Conservation (phyloP, 2,113 vertebrate species). For the Lynx canadensis region DNA sequence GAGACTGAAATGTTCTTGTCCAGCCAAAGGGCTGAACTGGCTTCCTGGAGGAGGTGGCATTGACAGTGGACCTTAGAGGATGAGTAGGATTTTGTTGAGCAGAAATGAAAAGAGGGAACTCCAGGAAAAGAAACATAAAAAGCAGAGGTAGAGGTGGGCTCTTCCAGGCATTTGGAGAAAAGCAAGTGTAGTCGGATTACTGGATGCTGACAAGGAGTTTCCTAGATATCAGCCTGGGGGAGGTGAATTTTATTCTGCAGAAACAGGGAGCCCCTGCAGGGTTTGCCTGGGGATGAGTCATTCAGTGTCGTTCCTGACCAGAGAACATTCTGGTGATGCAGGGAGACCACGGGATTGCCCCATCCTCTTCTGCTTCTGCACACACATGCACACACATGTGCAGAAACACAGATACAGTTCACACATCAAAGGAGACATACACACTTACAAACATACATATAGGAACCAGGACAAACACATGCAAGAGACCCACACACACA, state of each 20-base stretch:
- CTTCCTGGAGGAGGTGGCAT: background rate
- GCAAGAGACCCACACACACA: background rate
- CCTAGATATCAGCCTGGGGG: background rate
- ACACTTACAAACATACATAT: too few species aligned
- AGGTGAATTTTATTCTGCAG: background rate
- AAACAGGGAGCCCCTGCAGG: background rate
- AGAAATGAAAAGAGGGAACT: background rate
- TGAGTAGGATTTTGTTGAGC: background rate
- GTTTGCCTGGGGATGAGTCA: background rate
- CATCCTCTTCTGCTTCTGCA: background rate
- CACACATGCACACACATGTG: background rate
- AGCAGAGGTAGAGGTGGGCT: background rate
- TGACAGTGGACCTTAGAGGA: background rate
- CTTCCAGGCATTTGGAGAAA: background rate
- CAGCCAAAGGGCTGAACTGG: background rate
- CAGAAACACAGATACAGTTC: background rate
- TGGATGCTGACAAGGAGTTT: background rate
- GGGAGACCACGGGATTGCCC: background rate
- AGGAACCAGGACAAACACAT: background rate
- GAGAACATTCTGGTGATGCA: background rate
- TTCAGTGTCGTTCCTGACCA: background rate
- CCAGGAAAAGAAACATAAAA: background rate
- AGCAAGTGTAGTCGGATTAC: background rate
- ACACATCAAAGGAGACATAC: background rate
- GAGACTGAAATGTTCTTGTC: background rate